Conservation (phyloP, 2,888 invertebrate species). For the Rhagonycha lutea region DNA sequence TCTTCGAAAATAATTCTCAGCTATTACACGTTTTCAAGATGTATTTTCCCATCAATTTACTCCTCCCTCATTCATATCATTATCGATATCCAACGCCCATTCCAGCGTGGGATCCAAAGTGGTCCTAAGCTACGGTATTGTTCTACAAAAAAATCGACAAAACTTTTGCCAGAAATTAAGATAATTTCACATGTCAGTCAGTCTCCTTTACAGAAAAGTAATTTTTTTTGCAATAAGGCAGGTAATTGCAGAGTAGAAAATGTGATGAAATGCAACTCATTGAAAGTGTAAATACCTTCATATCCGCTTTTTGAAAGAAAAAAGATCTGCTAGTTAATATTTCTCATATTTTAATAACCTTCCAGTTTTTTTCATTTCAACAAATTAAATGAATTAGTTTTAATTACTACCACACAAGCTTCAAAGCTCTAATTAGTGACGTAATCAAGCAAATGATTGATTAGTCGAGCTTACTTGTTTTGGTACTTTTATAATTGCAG, state of each 20-base stretch:
- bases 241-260: background rate
- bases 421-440: background rate
- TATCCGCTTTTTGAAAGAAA: background rate
- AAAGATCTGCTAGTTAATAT: background rate
- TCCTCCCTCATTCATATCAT: slow-evolving; percentile 28
- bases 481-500: background rate
- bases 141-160: slow-evolving; percentile 9
- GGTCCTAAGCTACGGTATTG: slow-evolving; percentile 22
- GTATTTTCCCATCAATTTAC: slow-evolving; percentile 31
- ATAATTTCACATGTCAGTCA: background rate
- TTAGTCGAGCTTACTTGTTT: background rate
- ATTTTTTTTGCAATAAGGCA: background rate
- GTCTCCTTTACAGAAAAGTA: background rate
- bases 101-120: slow-evolving; percentile 31
- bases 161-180: slow-evolving; percentile 13
- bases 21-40: slow-evolving; percentile 24
- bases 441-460: background rate
- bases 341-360: background rate
- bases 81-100: slow-evolving; percentile 31
- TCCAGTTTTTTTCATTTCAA: background rate
- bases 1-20: slow-evolving; percentile 17
- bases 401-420: background rate
- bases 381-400: background rate
- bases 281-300: background rate
- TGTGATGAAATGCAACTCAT: background rate